Evolutionary conservation across 2,797 vertebrate genomes (phyloP).

Genomic region (Acomys russatus): DNA sequence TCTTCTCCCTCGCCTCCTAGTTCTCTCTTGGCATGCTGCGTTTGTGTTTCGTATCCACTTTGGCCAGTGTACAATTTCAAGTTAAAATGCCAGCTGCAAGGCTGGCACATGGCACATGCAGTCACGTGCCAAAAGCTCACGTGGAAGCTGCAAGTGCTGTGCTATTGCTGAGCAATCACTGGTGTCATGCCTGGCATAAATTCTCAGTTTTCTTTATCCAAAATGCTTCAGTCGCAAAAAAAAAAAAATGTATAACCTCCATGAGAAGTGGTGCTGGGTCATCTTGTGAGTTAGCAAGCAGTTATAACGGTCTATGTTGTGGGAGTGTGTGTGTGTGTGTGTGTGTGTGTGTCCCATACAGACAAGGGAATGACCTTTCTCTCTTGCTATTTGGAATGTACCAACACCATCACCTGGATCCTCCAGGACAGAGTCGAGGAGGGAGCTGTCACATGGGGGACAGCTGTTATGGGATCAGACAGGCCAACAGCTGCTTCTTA

Average conservation of each 20-base stretch:
- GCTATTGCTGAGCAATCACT: background rate
- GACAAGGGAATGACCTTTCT: background rate
- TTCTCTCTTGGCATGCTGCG: constrained; percentile 5
- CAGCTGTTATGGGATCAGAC: background rate
- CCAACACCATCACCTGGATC: background rate
- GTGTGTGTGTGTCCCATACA: background rate
- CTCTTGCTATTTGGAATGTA: background rate
- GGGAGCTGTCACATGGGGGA: no score
- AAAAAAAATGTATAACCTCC: background rate
- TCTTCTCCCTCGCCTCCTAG: background rate
- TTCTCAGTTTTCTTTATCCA: background rate
- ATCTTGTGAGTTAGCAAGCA: background rate
- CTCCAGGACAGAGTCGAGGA: background rate
- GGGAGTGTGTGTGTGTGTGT: background rate
- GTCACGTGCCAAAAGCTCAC: constrained; percentile 62
- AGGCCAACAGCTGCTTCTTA: constrained; percentile 1
- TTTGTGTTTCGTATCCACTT: constrained; percentile 48
- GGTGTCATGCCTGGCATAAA: background rate
- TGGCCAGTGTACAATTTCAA: constrained; percentile 57
- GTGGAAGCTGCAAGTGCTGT: constrained; percentile 4
- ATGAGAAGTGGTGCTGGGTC: background rate
- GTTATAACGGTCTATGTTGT: background rate
- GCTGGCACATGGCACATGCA: constrained; percentile 36
- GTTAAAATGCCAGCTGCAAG: constrained; percentile 74
- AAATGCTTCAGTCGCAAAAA: constrained; percentile 21